Percentiles rank a stretch among this genome's conserved stretches.
Evolutionary conservation across 1,140 invertebrate species (phyloP).

Genomic region (Drosophila malerkotliana): DNA sequence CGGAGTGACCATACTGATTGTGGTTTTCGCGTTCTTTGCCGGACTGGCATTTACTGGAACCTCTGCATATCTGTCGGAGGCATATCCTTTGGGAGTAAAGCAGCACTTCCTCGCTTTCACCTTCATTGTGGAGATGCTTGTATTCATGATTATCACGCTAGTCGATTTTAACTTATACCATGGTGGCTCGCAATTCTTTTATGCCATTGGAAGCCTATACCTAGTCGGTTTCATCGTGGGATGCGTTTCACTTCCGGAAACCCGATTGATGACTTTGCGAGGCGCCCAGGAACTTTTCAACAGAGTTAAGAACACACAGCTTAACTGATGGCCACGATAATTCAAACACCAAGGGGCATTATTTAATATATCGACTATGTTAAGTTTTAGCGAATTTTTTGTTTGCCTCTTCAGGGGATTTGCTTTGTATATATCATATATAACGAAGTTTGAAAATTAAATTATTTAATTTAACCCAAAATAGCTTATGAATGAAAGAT

Average conservation of each 20-base stretch:
- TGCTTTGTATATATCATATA: too few relatives aligned
- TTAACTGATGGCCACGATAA: conserved; percentile 2
- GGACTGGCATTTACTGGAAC: conserved; percentile 46
- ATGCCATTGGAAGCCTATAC: conserved; percentile 43
- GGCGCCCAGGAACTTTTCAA: conserved; percentile 59
- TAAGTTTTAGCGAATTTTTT: neutral
- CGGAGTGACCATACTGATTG: neutral
- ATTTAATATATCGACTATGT: too few relatives aligned
- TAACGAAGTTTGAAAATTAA: too few relatives aligned
- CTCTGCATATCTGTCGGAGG: conserved; percentile 53
- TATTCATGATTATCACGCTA: conserved; percentile 43
- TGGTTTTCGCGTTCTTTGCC: conserved; percentile 43
- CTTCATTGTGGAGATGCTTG: conserved; percentile 54
- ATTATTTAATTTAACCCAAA: too few relatives aligned
- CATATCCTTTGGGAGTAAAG: conserved; percentile 60
- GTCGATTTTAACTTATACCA: neutral
- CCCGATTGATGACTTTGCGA: conserved; percentile 46
- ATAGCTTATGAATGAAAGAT: too few relatives aligned
- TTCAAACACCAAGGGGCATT: neutral
- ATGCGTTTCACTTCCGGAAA: conserved; percentile 62
- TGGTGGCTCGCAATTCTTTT: conserved; percentile 41
- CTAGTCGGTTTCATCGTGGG: conserved; percentile 37
- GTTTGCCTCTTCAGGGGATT: too few relatives aligned
- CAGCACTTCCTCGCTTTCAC: conserved; percentile 57
- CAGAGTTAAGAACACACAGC: conserved; percentile 27